Conservation (phyloP, 2,113 vertebrate species). For the Panthera tigris region DNA sequence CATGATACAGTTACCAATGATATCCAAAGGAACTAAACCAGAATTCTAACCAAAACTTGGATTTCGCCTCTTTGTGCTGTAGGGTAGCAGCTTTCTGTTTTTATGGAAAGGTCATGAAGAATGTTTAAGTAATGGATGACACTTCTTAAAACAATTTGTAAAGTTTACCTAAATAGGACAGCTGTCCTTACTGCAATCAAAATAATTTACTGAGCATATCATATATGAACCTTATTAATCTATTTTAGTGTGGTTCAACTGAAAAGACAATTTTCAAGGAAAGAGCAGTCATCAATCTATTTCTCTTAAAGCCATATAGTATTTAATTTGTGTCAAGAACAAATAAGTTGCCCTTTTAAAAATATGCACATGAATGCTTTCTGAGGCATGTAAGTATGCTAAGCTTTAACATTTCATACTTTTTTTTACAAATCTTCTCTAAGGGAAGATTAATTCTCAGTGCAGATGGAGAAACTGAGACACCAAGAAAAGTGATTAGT, state of each 20-base stretch:
- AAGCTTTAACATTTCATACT: slow-evolving; percentile 43
- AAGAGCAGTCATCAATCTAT: slow-evolving; percentile 13
- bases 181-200: neutral
- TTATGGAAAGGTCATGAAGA: neutral
- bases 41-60: neutral
- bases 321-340: slow-evolving; percentile 71
- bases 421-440: slow-evolving; percentile 18
- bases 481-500: neutral
- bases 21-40: neutral
- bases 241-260: slow-evolving; percentile 53
- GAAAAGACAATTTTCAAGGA: slow-evolving; percentile 63
- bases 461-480: slow-evolving; percentile 31
- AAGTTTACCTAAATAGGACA: neutral
- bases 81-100: neutral
- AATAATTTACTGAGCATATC: neutral
- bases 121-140: neutral
- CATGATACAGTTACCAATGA: neutral
- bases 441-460: slow-evolving; percentile 36
- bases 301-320: slow-evolving; percentile 35
- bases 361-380: neutral
- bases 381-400: slow-evolving; percentile 12
- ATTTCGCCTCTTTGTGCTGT: neutral
- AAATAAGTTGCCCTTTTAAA: slow-evolving; percentile 66
- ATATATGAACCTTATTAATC: slow-evolving; percentile 40
- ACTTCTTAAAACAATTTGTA: slow-evolving; percentile 7